Conservation (phyloP, 2,888 invertebrate species). For the Eupeodes luniger region DNA sequence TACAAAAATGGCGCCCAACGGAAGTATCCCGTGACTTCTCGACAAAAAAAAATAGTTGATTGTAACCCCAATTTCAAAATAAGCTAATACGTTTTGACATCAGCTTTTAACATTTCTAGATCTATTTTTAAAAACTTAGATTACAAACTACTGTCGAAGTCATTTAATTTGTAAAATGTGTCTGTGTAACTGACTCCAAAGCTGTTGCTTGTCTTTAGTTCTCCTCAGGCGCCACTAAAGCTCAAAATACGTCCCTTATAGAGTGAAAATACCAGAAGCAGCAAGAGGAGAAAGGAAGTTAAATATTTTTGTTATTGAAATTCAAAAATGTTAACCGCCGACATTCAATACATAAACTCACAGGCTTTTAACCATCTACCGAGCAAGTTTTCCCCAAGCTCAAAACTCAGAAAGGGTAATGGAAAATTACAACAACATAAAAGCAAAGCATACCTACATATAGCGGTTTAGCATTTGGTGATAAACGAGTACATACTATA, state of each 20-base stretch:
- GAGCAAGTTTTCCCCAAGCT: slow-evolving; percentile 3
- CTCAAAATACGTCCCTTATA: not conserved
- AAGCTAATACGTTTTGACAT: too few relatives aligned
- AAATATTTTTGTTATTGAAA: slow-evolving; percentile 50
- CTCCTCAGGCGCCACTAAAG: not conserved
- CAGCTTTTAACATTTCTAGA: too few relatives aligned
- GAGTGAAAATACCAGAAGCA: slow-evolving; percentile 18
- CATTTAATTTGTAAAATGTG: too few relatives aligned
- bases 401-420: not conserved
- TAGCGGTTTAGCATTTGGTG: not conserved
- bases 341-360: slow-evolving; percentile 20
- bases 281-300: slow-evolving; percentile 29
- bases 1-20: too few relatives aligned
- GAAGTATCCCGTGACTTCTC: too few relatives aligned
- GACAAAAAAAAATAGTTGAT: too few relatives aligned
- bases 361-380: not conserved
- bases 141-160: too few relatives aligned
- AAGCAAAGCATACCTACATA: not conserved
- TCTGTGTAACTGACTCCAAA: too few relatives aligned
- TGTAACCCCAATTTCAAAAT: too few relatives aligned
- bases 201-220: too few relatives aligned
- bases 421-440: too few relatives aligned
- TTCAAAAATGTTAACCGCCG: slow-evolving; percentile 42
- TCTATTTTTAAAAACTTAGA: too few relatives aligned
- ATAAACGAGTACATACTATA: not conserved